These are phyloP conservation scores for Parauchenoglanis punctatus DNA, from an alignment of 2,797 vertebrate species.

Conservation along the genomic window DNA sequence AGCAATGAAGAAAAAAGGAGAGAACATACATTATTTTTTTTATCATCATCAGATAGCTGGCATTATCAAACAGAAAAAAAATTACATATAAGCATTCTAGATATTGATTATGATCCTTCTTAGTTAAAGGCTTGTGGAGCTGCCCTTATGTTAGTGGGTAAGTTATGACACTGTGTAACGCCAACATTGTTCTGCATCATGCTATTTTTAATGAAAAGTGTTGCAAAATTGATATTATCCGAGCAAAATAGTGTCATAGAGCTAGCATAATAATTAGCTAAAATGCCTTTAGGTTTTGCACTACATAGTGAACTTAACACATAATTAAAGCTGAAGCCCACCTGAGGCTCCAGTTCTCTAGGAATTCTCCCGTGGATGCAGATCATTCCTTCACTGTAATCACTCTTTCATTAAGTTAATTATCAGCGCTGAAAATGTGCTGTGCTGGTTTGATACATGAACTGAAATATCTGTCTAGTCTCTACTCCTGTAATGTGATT, in stretches of 20 bases:
- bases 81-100: not conserved
- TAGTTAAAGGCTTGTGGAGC: too few species aligned
- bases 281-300: not conserved
- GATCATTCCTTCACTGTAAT: not conserved
- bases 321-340: not conserved
- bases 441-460: conserved; percentile 39
- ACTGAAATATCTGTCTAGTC: conserved; percentile 26
- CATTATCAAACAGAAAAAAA: not conserved
- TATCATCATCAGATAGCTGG: not conserved
- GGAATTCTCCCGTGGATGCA: not conserved
- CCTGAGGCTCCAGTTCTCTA: not conserved
- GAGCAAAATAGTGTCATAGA: not conserved
- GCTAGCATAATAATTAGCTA: not conserved
- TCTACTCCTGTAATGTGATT: conserved; percentile 40
- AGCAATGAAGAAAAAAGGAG: not conserved
- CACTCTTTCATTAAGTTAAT: conserved; percentile 8
- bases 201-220: not conserved
- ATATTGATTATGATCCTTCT: not conserved
- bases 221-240: not conserved
- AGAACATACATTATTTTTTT: not conserved
- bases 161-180: not conserved
- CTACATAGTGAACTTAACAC: not conserved
- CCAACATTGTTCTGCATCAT: not conserved
- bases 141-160: not conserved
- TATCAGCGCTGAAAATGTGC: conserved; percentile 22